A percentile compares a stretch with the other conserved stretches of the same genome.
These are phyloP conservation scores for Hirudinaria manillensis DNA, from an alignment of 2,888 invertebrate genomes.

Conservation along the genomic window DNA sequence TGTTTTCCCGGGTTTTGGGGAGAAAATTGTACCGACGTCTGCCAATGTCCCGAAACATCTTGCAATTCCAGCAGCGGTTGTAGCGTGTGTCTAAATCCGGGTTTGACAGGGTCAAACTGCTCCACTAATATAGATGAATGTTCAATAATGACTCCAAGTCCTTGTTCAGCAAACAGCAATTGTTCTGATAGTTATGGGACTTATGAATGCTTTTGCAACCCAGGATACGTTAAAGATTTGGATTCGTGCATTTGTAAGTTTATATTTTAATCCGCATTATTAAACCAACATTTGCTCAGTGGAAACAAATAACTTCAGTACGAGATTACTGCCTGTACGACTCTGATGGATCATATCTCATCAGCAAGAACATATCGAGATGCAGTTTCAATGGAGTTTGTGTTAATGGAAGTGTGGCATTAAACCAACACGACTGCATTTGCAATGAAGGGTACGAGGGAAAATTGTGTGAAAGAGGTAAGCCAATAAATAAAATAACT, in stretches of 20 bases:
- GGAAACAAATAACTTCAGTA: too few species aligned
- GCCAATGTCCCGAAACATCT: background rate
- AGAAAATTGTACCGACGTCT: background rate
- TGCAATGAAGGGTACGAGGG: background rate
- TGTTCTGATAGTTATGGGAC: background rate
- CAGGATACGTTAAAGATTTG: background rate
- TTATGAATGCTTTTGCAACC: background rate
- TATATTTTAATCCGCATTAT: background rate
- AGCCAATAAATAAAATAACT: background rate
- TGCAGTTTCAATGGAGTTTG: background rate
- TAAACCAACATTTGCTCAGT: background rate
- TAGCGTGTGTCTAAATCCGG: background rate
- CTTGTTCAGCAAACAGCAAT: background rate
- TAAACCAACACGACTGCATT: background rate
- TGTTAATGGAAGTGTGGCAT: slow-evolving; percentile 4
- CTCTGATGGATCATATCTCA: background rate
- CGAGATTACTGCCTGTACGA: slow-evolving; percentile 4
- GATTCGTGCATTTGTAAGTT: background rate
- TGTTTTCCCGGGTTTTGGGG: background rate
- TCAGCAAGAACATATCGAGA: background rate
- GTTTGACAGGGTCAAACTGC: background rate
- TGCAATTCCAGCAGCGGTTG: background rate
- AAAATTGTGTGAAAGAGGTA: background rate
- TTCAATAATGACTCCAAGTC: background rate
- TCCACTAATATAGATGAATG: background rate